Evolutionary conservation across 2,888 invertebrate genomes (phyloP), one percentile per base, ranked within the genome.

Genomic region (Nycteola revayana): DNA sequence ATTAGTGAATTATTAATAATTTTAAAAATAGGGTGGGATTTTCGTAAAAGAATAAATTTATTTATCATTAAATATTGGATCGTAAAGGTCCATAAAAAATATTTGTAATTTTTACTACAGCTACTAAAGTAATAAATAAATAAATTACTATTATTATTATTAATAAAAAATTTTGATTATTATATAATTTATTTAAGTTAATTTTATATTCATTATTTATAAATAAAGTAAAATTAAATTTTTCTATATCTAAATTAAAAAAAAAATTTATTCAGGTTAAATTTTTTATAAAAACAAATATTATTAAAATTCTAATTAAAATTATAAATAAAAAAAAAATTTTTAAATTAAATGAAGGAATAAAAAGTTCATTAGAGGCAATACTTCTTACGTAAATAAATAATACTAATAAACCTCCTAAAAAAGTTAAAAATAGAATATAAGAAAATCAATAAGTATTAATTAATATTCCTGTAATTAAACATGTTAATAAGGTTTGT

Each of bases 381-480:
- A 91, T 65, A 49, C 91, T 92, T 36, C 90, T 90, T 1, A 93
- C 89, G 73, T 93, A 93, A 73, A 92, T 86, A 81, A 93, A 92
- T 81, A 93, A 55, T 5, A 93, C 88, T 84, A 93, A 54, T 85
- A 93, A 76, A 8, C 92, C 92, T 9, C 92, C 91, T 69, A 92
- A 61, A 71, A 92, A 91, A 57, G 90, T 86, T 79, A 92, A 61
- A 64, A 92, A 91, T 82, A 92, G 60, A 67, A 92, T 90, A 75
- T 91, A 91, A 0, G 90, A 90, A 61, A 90, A 91, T 90, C 91
- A 92, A 58, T 89, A 90, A 37, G 81, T 85, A 70, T 80, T 73
- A 51, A 80, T 77, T 65, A 90, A 48, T 69, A 87, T 63, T 29
- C 90, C 85, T 46, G 83, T 66, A 25, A 89, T 60, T 70, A 91